These are phyloP conservation scores for Ianthella basta DNA, from an alignment of 37 sponge, comb jelly and placozoan genomes.

Conservation along the genomic window DNA sequence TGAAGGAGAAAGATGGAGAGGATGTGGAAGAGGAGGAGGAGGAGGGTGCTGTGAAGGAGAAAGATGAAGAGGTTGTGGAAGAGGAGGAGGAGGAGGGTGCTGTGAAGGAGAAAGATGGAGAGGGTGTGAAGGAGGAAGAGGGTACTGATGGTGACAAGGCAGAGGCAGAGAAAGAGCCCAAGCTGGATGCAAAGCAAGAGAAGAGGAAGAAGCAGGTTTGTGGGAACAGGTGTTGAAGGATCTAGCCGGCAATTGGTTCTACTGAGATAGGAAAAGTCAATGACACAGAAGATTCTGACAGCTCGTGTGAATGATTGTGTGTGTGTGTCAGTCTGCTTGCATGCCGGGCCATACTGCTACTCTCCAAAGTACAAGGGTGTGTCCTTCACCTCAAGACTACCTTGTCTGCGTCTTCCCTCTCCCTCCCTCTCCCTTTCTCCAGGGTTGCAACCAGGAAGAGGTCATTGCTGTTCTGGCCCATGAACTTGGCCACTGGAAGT, in stretches of 20 bases:
- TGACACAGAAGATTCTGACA: too few relatives aligned
- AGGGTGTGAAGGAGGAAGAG: neutral
- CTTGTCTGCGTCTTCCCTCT: too few relatives aligned
- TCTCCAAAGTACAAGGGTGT: too few relatives aligned
- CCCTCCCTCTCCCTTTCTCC: neutral
- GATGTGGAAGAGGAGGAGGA: constrained; percentile 1
- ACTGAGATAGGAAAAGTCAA: too few relatives aligned
- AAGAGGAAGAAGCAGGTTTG: neutral
- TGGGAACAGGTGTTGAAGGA: neutral
- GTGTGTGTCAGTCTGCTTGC: neutral
- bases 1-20: neutral
- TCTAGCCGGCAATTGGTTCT: too few relatives aligned
- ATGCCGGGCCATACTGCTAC: too few relatives aligned
- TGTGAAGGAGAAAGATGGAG: neutral
- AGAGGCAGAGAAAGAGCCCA: neutral
- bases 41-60: constrained; percentile 22
- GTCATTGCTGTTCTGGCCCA: constrained; percentile 91
- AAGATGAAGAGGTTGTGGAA: constrained; percentile 5
- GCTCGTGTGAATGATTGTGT: neutral
- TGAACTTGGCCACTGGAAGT: constrained; percentile 97
- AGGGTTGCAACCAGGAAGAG: constrained; percentile 86
- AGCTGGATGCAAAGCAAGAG: constrained; percentile 20
- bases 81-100: neutral
- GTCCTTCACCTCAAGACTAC: too few relatives aligned
- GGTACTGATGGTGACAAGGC: constrained; percentile 29